Base-by-base conservation (phyloP, 2,888 invertebrate species). In the Archips xylosteana region DNA sequence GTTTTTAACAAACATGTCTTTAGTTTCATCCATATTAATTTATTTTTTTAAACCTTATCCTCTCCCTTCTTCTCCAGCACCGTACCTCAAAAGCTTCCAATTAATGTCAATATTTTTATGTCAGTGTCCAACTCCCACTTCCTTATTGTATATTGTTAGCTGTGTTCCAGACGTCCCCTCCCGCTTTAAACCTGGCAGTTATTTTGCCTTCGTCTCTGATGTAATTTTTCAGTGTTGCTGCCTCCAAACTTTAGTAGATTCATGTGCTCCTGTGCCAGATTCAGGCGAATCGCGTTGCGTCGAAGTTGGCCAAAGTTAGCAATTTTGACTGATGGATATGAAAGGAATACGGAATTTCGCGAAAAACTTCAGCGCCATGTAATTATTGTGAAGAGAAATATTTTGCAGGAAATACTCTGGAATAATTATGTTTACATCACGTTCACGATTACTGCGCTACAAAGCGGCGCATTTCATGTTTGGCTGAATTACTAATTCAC, bases 261-360 rank as follows among this genome's bases (percentile, higher is more conserved):
- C n/a, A 23, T 5, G 65, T 47, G n/a, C 45, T 10, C n/a, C 36
- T 32, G n/a, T n/a, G n/a, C 59, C 70, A 23, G 64, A 65, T 64
- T 60, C 64, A 60, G 59, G 49, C 47, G 15, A 60, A 60, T 65
- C 45, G 70, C 59, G 71, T 70, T 70, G 74, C 66, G 63, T 60
- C 9, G 65, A 78, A 76, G 62, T 78, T 69, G 60, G 3, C 59
- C 42, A 64, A 72, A 77, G 74, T 75, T 75, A 39, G 59, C 61
- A 74, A 76, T 75, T 74, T 76, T 77, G 76, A 76, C 76, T 76
- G 78, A 78, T 74, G 76, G 75, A 59, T 75, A 74, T 49, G 72
- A 65, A 63, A 51, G 65, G 78, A 75, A 77, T 77, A 74, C 74
- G 49, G 51, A 73, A 75, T 63, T 73, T 45, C 49, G 12, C 36